These are phyloP conservation scores for Falco cherrug DNA, from an alignment of 2,797 vertebrate species.

Conservation along the genomic window DNA sequence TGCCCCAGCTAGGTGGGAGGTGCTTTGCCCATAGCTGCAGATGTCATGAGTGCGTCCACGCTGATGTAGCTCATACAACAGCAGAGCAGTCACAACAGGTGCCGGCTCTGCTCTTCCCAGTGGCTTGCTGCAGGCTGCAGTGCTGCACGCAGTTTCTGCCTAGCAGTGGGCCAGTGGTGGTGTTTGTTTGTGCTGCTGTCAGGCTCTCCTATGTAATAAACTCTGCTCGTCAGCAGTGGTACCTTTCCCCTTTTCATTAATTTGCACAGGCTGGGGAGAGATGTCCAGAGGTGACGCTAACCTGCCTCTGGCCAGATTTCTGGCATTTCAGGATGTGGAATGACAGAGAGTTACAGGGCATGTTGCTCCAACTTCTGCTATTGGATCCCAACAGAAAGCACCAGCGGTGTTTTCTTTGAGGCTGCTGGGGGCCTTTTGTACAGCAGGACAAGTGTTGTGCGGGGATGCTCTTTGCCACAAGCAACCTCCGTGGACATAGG, in stretches of 20 bases:
- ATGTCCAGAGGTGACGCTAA: neutral
- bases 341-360: neutral
- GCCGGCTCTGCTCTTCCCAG: neutral
- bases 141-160: neutral
- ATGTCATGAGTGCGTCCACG: no score
- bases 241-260: neutral
- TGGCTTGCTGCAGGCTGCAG: neutral
- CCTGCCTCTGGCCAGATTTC: neutral
- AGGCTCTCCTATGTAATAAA: neutral
- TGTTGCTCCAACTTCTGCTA: neutral
- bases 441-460: neutral
- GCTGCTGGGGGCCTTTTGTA: neutral
- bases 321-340: neutral
- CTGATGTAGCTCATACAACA: neutral
- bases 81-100: neutral
- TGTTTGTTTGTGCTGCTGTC: neutral
- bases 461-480: neutral
- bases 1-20: neutral
- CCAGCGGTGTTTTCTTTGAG: neutral
- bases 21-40: neutral
- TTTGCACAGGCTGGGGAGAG: neutral
- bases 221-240: neutral
- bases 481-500: neutral
- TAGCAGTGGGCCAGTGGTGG: neutral
- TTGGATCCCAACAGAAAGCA: neutral